A percentile compares a stretch with the other conserved stretches of the same genome.
These are phyloP conservation scores for Morpho helenor DNA, from an alignment of 2,888 invertebrate genomes.

Conservation along the genomic window DNA sequence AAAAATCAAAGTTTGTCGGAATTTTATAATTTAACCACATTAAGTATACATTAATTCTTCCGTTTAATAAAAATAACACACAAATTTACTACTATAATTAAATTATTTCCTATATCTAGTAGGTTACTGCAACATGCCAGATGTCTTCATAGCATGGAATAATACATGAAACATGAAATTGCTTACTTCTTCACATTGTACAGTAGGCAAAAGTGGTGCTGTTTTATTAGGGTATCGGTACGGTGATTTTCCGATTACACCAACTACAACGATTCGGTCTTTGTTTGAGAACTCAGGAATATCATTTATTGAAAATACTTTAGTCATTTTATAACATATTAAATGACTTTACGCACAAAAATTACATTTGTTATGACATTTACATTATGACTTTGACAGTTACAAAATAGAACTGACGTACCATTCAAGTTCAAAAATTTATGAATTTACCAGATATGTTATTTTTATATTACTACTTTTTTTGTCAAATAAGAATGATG, in stretches of 20 bases:
- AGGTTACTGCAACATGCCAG: not conserved
- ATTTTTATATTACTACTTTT: not conserved
- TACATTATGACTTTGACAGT: not conserved
- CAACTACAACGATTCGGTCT: conserved; percentile 83
- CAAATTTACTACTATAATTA: no score
- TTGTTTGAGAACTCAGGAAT: conserved; percentile 69
- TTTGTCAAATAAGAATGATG: not conserved
- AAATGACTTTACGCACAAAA: not conserved
- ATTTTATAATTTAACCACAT: no score
- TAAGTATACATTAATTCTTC: no score
- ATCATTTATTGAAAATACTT: conserved; percentile 54
- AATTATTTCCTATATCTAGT: no score
- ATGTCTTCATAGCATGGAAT: no score
- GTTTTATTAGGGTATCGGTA: conserved; percentile 83
- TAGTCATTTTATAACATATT: conserved; percentile 31
- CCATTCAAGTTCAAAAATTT: not conserved
- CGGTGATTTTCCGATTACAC: conserved; percentile 85
- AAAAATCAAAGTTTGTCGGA: no score
- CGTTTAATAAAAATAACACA: no score
- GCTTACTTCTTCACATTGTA: conserved; percentile 61
- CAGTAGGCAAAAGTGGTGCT: conserved; percentile 74
- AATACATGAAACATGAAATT: no score
- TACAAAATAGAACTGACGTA: not conserved
- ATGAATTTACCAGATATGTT: not conserved
- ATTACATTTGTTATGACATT: conserved; percentile 4